Evolutionary conservation across 1,140 invertebrate species (phyloP), one percentile per base, ranked within the genome.

Genomic region (Bathynomus jamesi): DNA sequence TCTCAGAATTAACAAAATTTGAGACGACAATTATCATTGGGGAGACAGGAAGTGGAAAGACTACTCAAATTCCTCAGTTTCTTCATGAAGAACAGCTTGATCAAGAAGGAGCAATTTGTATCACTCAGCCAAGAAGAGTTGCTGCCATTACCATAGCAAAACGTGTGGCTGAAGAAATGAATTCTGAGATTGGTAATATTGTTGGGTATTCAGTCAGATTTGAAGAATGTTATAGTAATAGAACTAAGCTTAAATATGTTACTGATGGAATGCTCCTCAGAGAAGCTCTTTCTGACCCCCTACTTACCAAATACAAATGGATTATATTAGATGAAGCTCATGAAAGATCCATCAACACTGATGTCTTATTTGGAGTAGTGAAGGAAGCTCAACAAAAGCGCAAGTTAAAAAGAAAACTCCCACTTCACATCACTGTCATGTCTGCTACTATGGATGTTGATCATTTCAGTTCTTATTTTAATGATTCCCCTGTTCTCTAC

Each of bases 291-390:
- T 81, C 83, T 60, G 86, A 93, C 81, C 86, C 87, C 53, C 81
- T 88, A 21, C 79, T 92, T 3, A 87, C 84, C 66, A 87, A 88
- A 73, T 98, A 98, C 81, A 89, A 87, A 21, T 83, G 94, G 28
- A 87, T 99, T 7, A 90, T 99, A 70, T 84, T 99, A 64, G 97
- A 99, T 83, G 97, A 99, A 82, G 96, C 94, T 63, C 97, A 99
- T 82, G 97, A 99, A 83, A 84, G 97, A 60, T 97, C 96, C 0
- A 88, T 99, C 0, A 91, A 95, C 78, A 98, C 95, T 0, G 97
- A 99, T 84, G 85, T 99, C 2, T 84, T 98, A 0, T 89, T 98
- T 85, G 89, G 90, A 71, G 86, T 95, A 80, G 86, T 92, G 13
- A 89, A 94, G 84, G 83, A 86, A 79, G 87, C 92, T 1, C 93